Conservation (phyloP, 1,140 invertebrate genomes). For the Physella acuta region DNA sequence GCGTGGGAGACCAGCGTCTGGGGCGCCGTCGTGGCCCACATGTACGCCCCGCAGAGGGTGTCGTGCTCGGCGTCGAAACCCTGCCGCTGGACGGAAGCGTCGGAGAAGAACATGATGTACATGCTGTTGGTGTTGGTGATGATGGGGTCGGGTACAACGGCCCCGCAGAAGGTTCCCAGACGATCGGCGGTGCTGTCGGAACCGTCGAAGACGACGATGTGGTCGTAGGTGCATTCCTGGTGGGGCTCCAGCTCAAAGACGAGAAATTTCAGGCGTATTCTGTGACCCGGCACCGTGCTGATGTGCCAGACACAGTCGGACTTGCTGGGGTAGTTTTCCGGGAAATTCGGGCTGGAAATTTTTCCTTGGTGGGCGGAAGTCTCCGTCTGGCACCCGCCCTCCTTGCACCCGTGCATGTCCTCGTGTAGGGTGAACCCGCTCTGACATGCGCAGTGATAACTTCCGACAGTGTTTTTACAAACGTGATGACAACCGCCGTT, state of each 20-base stretch:
- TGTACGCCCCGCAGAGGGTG: constrained; percentile 87
- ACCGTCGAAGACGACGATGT: constrained; percentile 93
- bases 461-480: constrained; percentile 93
- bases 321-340: constrained; percentile 87
- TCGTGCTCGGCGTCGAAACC: constrained; percentile 88
- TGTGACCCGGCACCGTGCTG: constrained; percentile 89
- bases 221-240: constrained; percentile 94
- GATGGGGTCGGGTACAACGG: constrained; percentile 77
- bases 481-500: constrained; percentile 97
- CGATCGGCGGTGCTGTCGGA: constrained; percentile 76
- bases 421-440: constrained; percentile 94
- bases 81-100: constrained; percentile 89
- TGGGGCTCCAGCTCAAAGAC: constrained; percentile 95
- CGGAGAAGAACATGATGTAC: constrained; percentile 95
- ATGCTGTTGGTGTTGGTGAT: constrained; percentile 87
- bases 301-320: constrained; percentile 98
- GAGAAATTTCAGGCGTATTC: constrained; percentile 89
- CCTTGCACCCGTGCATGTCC: constrained; percentile 93
- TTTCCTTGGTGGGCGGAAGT: constrained; percentile 66
- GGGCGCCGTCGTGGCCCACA: constrained; percentile 72
- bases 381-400: constrained; percentile 72
- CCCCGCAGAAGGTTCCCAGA: constrained; percentile 88
- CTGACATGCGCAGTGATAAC: constrained; percentile 90
- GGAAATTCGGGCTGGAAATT: constrained; percentile 91
- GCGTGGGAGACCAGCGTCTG: constrained; percentile 91